Percentiles rank a stretch among this genome's conserved stretches.
Conservation (phyloP, 2,888 invertebrate genomes). For the Tetragnatha montana region DNA sequence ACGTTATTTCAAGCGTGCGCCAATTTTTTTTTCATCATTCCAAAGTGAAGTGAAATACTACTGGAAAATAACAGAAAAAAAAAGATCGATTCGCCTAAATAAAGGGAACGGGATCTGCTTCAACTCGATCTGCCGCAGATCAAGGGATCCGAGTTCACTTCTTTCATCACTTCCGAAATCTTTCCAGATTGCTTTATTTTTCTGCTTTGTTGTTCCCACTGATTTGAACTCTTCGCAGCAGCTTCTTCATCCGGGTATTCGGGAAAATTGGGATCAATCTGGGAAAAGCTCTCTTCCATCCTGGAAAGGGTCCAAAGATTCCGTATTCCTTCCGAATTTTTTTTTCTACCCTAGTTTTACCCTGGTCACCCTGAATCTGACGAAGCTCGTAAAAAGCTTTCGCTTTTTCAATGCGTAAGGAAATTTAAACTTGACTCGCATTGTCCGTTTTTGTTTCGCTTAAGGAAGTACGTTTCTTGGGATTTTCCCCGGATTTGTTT, state of each 20-base stretch:
- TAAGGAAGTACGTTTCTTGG: background rate
- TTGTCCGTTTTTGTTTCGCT: slow-evolving; percentile 20
- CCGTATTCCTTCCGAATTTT: slow-evolving; percentile 19
- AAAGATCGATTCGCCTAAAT: slow-evolving; percentile 6
- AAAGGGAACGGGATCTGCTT: background rate
- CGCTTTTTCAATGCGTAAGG: slow-evolving; percentile 49
- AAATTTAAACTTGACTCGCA: slow-evolving; percentile 35
- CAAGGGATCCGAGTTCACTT: background rate
- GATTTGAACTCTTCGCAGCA: slow-evolving; percentile 57
- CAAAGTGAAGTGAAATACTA: slow-evolving; percentile 36
- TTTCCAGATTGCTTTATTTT: slow-evolving; percentile 59
- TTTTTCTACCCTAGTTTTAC: background rate
- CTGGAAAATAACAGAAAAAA: slow-evolving; percentile 35
- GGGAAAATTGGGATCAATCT: slow-evolving; percentile 49
- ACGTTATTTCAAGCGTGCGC: background rate
- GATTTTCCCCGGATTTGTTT: background rate
- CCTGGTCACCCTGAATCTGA: slow-evolving; percentile 46
- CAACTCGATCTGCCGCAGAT: background rate
- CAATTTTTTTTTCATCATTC: background rate
- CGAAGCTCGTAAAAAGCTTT: slow-evolving; percentile 53
- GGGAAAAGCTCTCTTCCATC: slow-evolving; percentile 1
- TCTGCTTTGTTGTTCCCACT: slow-evolving; percentile 54
- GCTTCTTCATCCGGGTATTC: slow-evolving; percentile 14
- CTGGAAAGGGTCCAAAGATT: slow-evolving; percentile 47
- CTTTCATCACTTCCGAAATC: slow-evolving; percentile 47